Percentiles rank a stretch among this genome's conserved stretches.
Conservation (phyloP, 2,797 vertebrate species). For the Hafferia zeledoni region DNA sequence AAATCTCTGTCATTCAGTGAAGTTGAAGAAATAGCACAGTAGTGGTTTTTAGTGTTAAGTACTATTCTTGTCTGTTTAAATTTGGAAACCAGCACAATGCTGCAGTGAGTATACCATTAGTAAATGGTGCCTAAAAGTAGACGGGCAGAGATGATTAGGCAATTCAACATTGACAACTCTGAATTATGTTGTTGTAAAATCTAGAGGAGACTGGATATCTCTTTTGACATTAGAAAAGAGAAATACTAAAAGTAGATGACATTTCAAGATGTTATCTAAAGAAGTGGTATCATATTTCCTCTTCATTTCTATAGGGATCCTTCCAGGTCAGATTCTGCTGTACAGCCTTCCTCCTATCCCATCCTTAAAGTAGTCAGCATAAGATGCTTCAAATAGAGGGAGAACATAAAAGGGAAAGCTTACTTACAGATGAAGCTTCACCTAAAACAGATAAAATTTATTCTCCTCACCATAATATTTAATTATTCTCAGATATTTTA, state of each 20-base stretch:
- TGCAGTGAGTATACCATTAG: not conserved
- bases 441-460: not conserved
- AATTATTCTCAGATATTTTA: not conserved
- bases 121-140: slow-evolving; percentile 1
- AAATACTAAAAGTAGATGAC: not conserved
- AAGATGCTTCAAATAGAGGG: not conserved
- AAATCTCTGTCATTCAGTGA: not conserved
- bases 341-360: not conserved
- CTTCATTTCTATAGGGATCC: not conserved
- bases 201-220: not conserved
- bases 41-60: not conserved
- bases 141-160: slow-evolving; percentile 1
- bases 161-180: not conserved
- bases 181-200: not conserved
- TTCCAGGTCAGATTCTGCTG: not conserved
- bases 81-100: not conserved
- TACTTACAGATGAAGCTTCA: not conserved
- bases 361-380: not conserved
- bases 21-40: not conserved
- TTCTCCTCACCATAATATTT: not conserved
- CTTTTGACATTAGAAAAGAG: not conserved
- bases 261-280: not conserved
- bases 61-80: slow-evolving; percentile 11
- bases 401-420: not conserved
- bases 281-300: not conserved